A percentile compares a stretch with the other conserved stretches of the same genome.
Conservation (phyloP, 1,140 invertebrate species). For the Drosophila neocordata region DNA sequence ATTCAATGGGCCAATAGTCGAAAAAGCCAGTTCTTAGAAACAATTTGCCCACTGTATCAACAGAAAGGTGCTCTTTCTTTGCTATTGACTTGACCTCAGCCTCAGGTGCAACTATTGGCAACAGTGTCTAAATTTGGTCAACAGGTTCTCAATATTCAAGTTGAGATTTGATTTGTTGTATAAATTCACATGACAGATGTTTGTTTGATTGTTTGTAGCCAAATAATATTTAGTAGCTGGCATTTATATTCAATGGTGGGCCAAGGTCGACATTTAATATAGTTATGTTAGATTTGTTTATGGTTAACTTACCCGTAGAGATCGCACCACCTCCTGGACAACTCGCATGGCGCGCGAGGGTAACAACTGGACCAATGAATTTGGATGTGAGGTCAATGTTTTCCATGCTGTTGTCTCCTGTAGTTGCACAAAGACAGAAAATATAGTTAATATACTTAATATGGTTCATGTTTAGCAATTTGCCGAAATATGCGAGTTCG, state of each 20-base stretch:
- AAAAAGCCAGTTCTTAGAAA: conserved; percentile 45
- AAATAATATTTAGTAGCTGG: background rate
- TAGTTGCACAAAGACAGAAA: conserved; percentile 40
- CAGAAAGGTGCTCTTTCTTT: conserved; percentile 57
- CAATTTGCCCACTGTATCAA: conserved; percentile 9
- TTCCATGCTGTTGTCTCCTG: conserved; percentile 82
- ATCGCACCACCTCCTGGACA: conserved; percentile 81
- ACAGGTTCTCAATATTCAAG: conserved; percentile 37
- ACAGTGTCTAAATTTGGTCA: conserved; percentile 38
- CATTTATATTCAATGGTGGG: conserved; percentile 17
- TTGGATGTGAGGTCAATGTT: conserved; percentile 81
- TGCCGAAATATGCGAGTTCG: conserved; percentile 41
- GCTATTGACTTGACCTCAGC: conserved; percentile 67
- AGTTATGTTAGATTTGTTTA: background rate
- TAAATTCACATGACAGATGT: background rate
- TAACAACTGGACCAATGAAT: conserved; percentile 77
- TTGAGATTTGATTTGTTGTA: conserved; percentile 39
- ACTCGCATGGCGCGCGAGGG: conserved; percentile 81
- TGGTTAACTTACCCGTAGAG: conserved; percentile 70
- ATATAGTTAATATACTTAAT: background rate
- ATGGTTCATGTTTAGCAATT: conserved; percentile 33
- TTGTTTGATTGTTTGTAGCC: conserved; percentile 12
- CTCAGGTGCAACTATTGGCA: conserved; percentile 39
- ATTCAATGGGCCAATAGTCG: conserved; percentile 39
- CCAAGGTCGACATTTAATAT: conserved; percentile 21